Conservation (phyloP, 1,140 invertebrate species). For the Achatina immaculata region DNA sequence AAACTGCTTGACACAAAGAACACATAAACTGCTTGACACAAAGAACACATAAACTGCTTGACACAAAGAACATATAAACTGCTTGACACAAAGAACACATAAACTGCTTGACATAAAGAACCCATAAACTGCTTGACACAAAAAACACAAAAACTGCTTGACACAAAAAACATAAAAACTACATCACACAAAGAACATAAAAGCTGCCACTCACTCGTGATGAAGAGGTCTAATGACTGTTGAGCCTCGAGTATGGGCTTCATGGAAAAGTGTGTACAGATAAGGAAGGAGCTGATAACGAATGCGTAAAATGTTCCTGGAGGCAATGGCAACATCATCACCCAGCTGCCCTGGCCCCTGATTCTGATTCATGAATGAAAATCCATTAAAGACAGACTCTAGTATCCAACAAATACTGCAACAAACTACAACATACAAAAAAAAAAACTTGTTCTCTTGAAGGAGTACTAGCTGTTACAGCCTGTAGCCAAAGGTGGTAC, state of each 20-base stretch:
- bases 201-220: conserved; percentile 61
- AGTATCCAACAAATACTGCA: not conserved
- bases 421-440: not conserved
- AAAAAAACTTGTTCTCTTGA: not conserved
- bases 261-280: conserved; percentile 67
- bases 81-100: too few species aligned
- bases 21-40: too few species aligned
- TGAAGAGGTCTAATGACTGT: conserved; percentile 67
- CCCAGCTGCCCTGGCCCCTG: conserved; percentile 65
- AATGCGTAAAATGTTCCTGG: conserved; percentile 58
- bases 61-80: too few species aligned
- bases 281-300: conserved; percentile 68
- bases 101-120: too few species aligned
- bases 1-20: too few species aligned
- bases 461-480: too few species aligned
- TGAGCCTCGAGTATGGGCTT: conserved; percentile 55
- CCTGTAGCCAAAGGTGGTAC: too few species aligned
- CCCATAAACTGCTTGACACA: too few species aligned
- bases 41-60: too few species aligned
- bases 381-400: not conserved
- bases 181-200: too few species aligned
- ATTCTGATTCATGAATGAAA: conserved; percentile 39
- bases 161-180: too few species aligned
- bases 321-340: conserved; percentile 54
- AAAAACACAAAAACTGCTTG: too few species aligned